Conservation (phyloP, 2,797 vertebrate genomes). For the Orestias chungarensis region DNA sequence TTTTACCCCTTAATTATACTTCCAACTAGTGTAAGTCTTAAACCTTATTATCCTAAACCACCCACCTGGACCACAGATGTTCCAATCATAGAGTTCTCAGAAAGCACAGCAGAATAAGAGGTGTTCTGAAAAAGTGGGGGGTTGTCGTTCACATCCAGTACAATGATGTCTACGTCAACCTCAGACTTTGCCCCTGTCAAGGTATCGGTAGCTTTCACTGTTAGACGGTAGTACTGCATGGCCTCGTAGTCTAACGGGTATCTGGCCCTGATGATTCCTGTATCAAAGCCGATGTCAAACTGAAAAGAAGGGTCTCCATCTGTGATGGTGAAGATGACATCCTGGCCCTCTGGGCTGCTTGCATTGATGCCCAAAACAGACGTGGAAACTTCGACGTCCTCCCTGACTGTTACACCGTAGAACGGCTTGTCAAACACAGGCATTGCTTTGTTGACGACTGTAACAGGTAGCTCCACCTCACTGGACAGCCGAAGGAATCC, state of each 20-base stretch:
- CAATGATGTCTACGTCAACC: slow-evolving; percentile 91
- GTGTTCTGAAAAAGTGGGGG: slow-evolving; percentile 85
- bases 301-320: slow-evolving; percentile 90
- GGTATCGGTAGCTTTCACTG: slow-evolving; percentile 89
- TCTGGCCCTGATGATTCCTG: slow-evolving; percentile 87
- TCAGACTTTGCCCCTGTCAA: slow-evolving; percentile 89
- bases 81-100: slow-evolving; percentile 90
- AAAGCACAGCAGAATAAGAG: slow-evolving; percentile 82
- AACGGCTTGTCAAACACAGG: slow-evolving; percentile 96
- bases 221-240: slow-evolving; percentile 88
- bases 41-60: slow-evolving; percentile 15
- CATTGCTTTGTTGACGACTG: slow-evolving; percentile 94
- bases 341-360: slow-evolving; percentile 89
- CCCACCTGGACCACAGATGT: slow-evolving; percentile 81
- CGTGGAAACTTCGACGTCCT: slow-evolving; percentile 85
- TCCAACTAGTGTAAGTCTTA: slow-evolving; percentile 14
- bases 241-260: slow-evolving; percentile 91
- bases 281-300: slow-evolving; percentile 93
- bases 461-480: slow-evolving; percentile 87
- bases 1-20: slow-evolving; percentile 15
- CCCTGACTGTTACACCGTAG: slow-evolving; percentile 90
- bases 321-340: slow-evolving; percentile 89
- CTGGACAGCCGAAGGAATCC: slow-evolving; percentile 86
- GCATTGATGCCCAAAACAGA: slow-evolving; percentile 90
- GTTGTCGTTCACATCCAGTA: slow-evolving; percentile 95